Base-by-base conservation (phyloP, 2,888 invertebrate genomes). In the Drosophila helvetica region DNA sequence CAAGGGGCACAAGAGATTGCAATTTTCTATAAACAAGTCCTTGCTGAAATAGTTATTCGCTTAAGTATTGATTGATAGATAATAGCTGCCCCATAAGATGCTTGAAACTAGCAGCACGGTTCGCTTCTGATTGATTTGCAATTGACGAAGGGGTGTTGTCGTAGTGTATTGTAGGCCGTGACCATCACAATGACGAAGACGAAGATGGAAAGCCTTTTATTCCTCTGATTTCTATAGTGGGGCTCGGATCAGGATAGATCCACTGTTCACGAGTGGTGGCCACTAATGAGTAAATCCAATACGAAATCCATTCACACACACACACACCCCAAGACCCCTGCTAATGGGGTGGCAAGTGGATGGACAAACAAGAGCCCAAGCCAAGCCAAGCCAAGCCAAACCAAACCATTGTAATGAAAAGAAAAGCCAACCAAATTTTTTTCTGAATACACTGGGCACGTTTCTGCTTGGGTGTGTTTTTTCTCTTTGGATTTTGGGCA, bases 301-400 rank as follows among this genome's bases (percentile, higher is more conserved):
- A 71, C 81, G 81, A 63, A 58, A 38, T 18, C 46, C 33, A 61
- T n/a, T 38, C 18, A 43, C 43, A 30, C 59, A 61, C 12, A 27
- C 18, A 42, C 43, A 30, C 59, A 62, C 45, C 63, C 59, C 46
- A 46, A 65, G 38, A 10, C 38, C 15, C 15, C 22, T n/a, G 38
- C n/a, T n/a, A 6, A 71, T 56, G 25, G 68, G 56, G 57, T 79
- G 83, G 86, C 70, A 82, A 82, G 77, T 82, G 88, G 46, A 70
- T 55, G 62, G 67, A 65, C 62, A 68, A 82, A 79, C 86, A 81
- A 30, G 19, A 59, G 63, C 17, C 42, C 61, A 64, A 56, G 58
- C 18, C 10, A 68, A 65, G 17, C n/a, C 55, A 73, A 62, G 57
- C 63, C 46, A 48, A 33, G 58, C 48, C 42, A 50, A 71, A 25